These are phyloP conservation scores for Pyrrhia umbra DNA, from an alignment of 2,888 invertebrate species.

Conservation along the genomic window DNA sequence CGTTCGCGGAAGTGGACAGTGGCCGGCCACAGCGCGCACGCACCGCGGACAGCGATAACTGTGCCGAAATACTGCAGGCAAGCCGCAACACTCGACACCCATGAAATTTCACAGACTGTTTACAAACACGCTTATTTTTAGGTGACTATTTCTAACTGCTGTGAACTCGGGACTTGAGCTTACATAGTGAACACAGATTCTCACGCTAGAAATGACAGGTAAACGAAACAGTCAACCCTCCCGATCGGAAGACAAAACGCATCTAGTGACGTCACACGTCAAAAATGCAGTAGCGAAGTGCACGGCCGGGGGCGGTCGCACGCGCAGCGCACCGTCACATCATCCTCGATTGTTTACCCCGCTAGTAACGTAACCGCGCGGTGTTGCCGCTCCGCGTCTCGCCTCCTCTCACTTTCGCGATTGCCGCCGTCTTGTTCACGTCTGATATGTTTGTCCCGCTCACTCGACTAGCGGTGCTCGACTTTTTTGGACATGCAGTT, in stretches of 20 bases:
- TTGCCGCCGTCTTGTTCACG: slow-evolving; percentile 69
- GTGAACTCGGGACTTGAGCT: slow-evolving; percentile 18
- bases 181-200: slow-evolving; percentile 1
- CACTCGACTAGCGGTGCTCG: slow-evolving; percentile 87
- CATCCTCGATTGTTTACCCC: slow-evolving; percentile 88
- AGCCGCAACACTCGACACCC: slow-evolving; percentile 39
- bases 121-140: slow-evolving; percentile 65
- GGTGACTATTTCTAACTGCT: slow-evolving; percentile 53
- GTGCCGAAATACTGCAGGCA: slow-evolving; percentile 50
- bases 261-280: slow-evolving; percentile 79
- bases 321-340: slow-evolving; percentile 85
- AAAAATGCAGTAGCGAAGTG: slow-evolving; percentile 87
- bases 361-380: slow-evolving; percentile 85
- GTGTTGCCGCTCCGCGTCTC: slow-evolving; percentile 84
- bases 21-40: slow-evolving; percentile 32
- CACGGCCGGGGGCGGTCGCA: slow-evolving; percentile 83
- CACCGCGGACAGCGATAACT: slow-evolving; percentile 46
- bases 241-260: slow-evolving; percentile 41
- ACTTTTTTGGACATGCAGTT: slow-evolving; percentile 88
- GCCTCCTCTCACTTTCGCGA: slow-evolving; percentile 90
- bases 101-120: slow-evolving; percentile 57
- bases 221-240: slow-evolving; percentile 40
- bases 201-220: slow-evolving; percentile 35
- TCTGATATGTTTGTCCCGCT: slow-evolving; percentile 73
- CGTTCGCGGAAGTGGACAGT: slow-evolving; percentile 78